Evolutionary conservation across 2,888 invertebrate genomes (phyloP).

Genomic region (Colostygia pectinataria): DNA sequence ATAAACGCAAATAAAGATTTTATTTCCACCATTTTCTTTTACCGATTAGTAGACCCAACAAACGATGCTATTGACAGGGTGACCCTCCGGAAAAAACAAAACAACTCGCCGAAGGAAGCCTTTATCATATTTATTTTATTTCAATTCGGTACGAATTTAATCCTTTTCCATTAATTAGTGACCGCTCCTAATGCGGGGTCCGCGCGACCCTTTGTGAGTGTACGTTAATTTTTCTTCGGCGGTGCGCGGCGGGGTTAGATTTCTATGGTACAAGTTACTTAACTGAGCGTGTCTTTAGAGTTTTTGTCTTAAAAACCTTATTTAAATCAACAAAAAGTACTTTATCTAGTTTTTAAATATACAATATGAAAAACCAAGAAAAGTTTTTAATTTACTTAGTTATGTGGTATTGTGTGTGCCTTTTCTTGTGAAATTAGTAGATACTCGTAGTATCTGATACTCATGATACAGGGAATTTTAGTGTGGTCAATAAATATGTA

Average conservation of each 20-base stretch:
- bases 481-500: too few relatives aligned
- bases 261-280: slow-evolving; percentile 39
- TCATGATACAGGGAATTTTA: too few relatives aligned
- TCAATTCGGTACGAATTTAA: slow-evolving; percentile 81
- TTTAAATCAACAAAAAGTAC: too few relatives aligned
- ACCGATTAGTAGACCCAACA: slow-evolving; percentile 40
- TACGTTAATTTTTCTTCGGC: slow-evolving; percentile 77
- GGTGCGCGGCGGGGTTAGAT: slow-evolving; percentile 52
- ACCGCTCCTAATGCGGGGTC: slow-evolving; percentile 73
- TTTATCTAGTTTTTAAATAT: too few relatives aligned
- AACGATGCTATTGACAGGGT: slow-evolving; percentile 60
- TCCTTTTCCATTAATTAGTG: slow-evolving; percentile 84
- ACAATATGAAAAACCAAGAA: too few relatives aligned
- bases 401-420: too few relatives aligned
- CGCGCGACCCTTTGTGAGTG: slow-evolving; percentile 54
- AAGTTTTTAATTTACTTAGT: too few relatives aligned
- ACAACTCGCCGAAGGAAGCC: slow-evolving; percentile 58
- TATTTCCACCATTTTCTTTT: slow-evolving; percentile 24
- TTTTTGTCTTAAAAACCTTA: background rate
- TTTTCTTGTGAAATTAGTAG: too few relatives aligned
- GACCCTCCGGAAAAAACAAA: slow-evolving; percentile 42
- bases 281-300: background rate
- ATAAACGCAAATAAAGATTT: slow-evolving; percentile 6
- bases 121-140: slow-evolving; percentile 83
- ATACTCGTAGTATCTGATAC: too few relatives aligned